A percentile compares a stretch with the other conserved stretches of the same genome.
Conservation (phyloP, 2,888 invertebrate genomes). For the Cybosia mesomella region DNA sequence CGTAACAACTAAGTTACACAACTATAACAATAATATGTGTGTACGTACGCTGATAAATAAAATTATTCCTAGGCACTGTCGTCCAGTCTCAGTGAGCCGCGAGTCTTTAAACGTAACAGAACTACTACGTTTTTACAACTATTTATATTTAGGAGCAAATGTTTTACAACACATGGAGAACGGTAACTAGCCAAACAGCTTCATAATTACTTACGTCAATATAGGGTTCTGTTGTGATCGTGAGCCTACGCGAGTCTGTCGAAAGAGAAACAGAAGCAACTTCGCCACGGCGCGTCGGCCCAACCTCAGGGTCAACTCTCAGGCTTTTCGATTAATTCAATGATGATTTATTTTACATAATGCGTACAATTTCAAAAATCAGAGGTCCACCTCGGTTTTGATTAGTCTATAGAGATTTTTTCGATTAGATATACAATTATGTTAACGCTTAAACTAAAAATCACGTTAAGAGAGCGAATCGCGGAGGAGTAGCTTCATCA, state of each 20-base stretch:
- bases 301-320: background rate
- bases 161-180: conserved; percentile 4
- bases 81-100: conserved; percentile 7
- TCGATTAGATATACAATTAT: background rate
- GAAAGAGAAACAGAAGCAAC: background rate
- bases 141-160: conserved; percentile 9
- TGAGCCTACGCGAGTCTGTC: background rate
- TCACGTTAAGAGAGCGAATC: conserved; percentile 15
- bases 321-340: background rate
- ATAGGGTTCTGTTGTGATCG: background rate
- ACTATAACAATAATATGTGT: conserved; percentile 50
- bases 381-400: background rate
- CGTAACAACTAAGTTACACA: conserved; percentile 46
- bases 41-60: conserved; percentile 26
- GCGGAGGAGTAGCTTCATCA: background rate
- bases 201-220: background rate
- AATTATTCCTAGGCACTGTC: conserved; percentile 2
- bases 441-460: background rate
- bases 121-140: conserved; percentile 9
- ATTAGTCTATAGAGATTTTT: background rate
- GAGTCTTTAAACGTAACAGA: conserved; percentile 17
- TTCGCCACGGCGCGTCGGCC: background rate
- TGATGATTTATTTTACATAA: background rate
- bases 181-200: conserved; percentile 15
- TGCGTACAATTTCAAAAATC: background rate